Evolutionary conservation across 1,140 invertebrate genomes (phyloP), one percentile per base, ranked within the genome.

Genomic region (Plodia interpunctella): DNA sequence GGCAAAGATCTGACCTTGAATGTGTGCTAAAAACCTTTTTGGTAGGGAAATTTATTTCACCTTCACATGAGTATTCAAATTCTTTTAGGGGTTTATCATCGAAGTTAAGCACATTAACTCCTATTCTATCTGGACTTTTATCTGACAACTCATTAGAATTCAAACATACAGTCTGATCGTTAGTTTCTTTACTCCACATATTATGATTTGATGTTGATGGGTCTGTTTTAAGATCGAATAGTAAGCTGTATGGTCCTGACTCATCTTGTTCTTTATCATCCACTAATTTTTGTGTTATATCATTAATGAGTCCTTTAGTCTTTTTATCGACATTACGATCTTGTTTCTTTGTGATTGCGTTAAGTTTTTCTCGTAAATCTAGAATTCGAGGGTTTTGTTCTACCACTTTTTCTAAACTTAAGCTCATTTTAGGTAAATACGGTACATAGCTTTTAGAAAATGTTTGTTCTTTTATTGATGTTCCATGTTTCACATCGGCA

Each of bases 201-300:
- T 74, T 58, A 55, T 78, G 75, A 32, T 62, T 70, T 49, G 82
- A 82, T 25, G 79, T 79, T 30, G 83, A 78, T 56, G 81, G 65
- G 62, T 78, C 67, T 55, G 86, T 67, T 62, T 90, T 80, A 19
- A 91, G 70, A 63, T 90, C 90, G 67, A 91, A 91, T 44, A 92
- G 73, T 32, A 92, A 83, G 62, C 91, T 92, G 62, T 91, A 91
- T 5, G 91, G 91, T 59, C 91, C 91, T 18, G 90, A 91, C 59
- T 88, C 86, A 64, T 88, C 79, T 44, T 83, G 82, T 30, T 80
- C 76, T 69, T 83, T 83, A 52, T 87, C 82, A 59, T 89, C 87
- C 49, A 84, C 77, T 20, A 90, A 62, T 52, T 81, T 78, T 58
- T 89, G 86, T 25, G 87, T 85, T 62, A 88, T 86, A 62, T 87